These are phyloP conservation scores for Andricus grossulariae DNA, from an alignment of 1,140 invertebrate genomes.

Conservation along the genomic window DNA sequence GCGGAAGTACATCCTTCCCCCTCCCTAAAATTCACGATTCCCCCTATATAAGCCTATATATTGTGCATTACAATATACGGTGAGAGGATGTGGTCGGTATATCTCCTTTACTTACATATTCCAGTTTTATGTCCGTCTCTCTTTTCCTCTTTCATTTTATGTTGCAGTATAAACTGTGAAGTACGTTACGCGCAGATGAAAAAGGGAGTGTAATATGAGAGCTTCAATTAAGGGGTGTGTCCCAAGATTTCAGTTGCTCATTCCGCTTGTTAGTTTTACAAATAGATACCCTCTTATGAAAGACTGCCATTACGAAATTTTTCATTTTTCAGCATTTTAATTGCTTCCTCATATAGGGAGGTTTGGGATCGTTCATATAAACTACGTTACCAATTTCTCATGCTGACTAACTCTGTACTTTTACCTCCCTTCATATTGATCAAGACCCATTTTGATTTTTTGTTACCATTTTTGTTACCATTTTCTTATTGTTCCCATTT, in stretches of 20 bases:
- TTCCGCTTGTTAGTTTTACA: neutral
- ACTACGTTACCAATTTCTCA: too few species aligned
- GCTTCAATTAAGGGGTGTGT: neutral
- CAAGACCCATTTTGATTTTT: too few species aligned
- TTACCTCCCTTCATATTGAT: too few species aligned
- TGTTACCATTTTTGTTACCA: too few species aligned
- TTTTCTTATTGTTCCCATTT: too few species aligned
- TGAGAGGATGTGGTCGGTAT: constrained; percentile 46
- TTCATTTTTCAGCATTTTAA: too few species aligned
- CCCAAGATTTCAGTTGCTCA: constrained; percentile 8
- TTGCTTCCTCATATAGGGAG: too few species aligned
- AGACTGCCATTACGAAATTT: too few species aligned
- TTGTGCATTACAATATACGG: constrained; percentile 11
- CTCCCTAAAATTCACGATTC: constrained; percentile 43
- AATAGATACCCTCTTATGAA: neutral
- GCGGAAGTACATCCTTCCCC: constrained; percentile 68
- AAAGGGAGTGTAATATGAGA: neutral
- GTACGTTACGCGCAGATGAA: neutral
- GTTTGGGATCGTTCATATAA: too few species aligned
- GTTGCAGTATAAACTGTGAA: neutral
- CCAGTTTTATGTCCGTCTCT: constrained; percentile 31
- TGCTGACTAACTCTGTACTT: too few species aligned
- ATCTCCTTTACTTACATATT: constrained; percentile 42
- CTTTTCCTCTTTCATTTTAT: constrained; percentile 26
- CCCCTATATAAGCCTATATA: constrained; percentile 19